phyloP scores from a whole-genome alignment of 2,888 invertebrate genomes.

The Encarsia formosa region DNA sequence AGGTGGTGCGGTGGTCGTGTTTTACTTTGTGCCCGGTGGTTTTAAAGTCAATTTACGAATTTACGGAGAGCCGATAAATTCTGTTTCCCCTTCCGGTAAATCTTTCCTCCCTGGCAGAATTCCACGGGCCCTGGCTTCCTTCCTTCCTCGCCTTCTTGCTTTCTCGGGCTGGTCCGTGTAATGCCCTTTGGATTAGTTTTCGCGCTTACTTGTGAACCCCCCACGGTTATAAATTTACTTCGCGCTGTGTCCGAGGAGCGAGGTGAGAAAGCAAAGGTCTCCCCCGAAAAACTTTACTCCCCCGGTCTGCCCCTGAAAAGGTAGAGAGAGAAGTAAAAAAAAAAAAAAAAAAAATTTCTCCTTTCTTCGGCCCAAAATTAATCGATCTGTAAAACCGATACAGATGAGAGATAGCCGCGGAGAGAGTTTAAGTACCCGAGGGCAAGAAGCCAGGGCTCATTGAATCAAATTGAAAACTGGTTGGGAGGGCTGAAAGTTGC shows the following conservation, averaged over 20 bases:
- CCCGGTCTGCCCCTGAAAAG: too few species aligned
- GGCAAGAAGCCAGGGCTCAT: constrained; percentile 27
- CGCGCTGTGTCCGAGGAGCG: constrained; percentile 11
- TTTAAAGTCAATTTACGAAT: constrained; percentile 27
- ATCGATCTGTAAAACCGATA: not conserved
- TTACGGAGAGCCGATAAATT: constrained; percentile 25
- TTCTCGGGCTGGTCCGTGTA: not conserved
- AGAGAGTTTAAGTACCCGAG: not conserved
- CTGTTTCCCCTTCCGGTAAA: constrained; percentile 10
- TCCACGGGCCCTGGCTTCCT: constrained; percentile 11
- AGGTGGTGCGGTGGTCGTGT: not conserved
- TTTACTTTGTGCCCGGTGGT: constrained; percentile 1
- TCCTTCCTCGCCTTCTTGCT: too few species aligned
- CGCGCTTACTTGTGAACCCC: not conserved
- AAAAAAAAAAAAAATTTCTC: too few species aligned
- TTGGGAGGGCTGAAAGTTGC: constrained; percentile 24
- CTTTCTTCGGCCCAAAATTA: too few species aligned
- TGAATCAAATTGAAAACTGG: constrained; percentile 32
- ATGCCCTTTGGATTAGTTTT: constrained; percentile 21
- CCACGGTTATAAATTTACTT: constrained; percentile 21
- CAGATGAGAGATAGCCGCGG: not conserved
- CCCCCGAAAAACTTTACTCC: not conserved
- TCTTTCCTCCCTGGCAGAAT: constrained; percentile 12
- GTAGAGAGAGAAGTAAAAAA: too few species aligned
- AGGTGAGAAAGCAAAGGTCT: constrained; percentile 14